Base-by-base conservation (phyloP, 2,888 invertebrate species). In the Abrostola triplasia region DNA sequence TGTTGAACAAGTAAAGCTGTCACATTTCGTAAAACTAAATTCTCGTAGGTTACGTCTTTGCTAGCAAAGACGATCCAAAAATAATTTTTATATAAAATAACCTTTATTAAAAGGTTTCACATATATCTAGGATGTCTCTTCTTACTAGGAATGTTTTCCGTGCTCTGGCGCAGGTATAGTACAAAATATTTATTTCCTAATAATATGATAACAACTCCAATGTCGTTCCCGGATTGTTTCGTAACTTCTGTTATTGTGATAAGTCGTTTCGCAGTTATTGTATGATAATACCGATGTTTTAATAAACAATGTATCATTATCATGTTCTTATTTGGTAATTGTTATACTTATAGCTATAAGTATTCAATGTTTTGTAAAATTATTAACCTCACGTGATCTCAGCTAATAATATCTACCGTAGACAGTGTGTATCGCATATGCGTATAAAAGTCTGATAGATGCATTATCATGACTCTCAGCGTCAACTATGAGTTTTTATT, bases 111-210 rank as follows among this genome's bases (percentile, higher is more conserved):
- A 76, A 83, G 82, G 78, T 80, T 82, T 83, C 41, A 11, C 1
- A 36, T 7, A 64, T 56, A 78, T 62, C 44, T 58, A 89, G 59
- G 44, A 94, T 94, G 94, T 92, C 93, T 63, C 80, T 93, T 58
- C 89, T 94, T 63, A 88, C 88, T 80, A 92, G 93, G 80, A 92
- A 91, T 76, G 79, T 93, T 76, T 88, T 90, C 74, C 90, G 93
- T 70, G 86, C 89, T 62, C 77, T 94, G 49, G 81, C 90, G 58
- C 94, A 94, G 93, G 94, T 94, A 90, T 71, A 62, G 67, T 77
- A 60, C 13, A 9, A 59, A 54, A 55, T 56, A 10, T 11, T 37
- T 35, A 7, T 59, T 57, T 57, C 35, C 44, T n/a, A n/a, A 58
- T 41, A 49, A 9, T 49, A 0, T 37, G 49, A 0, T 37, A 13